Evolutionary conservation across 2,888 invertebrate genomes (phyloP).

Genomic region (Napeogenes inachia): DNA sequence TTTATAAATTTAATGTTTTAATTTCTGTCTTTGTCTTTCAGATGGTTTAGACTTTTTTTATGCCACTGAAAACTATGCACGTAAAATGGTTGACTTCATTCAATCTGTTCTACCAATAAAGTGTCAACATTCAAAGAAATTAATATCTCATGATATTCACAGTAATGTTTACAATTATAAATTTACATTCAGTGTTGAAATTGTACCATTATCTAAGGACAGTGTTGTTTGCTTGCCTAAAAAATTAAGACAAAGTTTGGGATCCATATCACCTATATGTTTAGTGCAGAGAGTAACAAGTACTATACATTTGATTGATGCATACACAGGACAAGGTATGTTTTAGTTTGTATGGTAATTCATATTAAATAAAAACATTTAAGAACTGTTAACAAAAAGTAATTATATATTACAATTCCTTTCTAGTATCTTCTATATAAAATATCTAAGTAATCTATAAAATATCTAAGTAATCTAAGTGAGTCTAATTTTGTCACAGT

Average conservation of each 20-base stretch:
- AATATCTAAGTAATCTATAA: no score
- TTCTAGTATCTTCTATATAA: neutral
- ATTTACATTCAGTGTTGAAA: constrained; percentile 94
- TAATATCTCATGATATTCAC: constrained; percentile 98
- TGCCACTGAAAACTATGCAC: constrained; percentile 90
- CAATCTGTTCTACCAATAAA: constrained; percentile 91
- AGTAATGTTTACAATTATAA: constrained; percentile 98
- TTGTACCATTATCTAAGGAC: constrained; percentile 97
- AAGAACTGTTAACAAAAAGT: neutral
- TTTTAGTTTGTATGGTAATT: neutral
- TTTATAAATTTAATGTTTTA: no score
- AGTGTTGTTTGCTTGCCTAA: constrained; percentile 93
- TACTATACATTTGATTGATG: constrained; percentile 95
- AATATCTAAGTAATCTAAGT: no score
- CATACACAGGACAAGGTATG: constrained; percentile 87
- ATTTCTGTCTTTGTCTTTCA: constrained; percentile 48
- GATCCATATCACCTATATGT: constrained; percentile 92
- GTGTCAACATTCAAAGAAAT: constrained; percentile 92
- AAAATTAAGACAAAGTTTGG: constrained; percentile 90
- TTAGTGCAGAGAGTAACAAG: constrained; percentile 93
- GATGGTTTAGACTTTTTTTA: constrained; percentile 98
- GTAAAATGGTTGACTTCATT: constrained; percentile 97
- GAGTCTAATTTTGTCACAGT: no score
- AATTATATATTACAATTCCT: neutral
- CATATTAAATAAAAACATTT: neutral